These are phyloP conservation scores for Coreoperca whiteheadi DNA, from an alignment of 2,113 vertebrate genomes.

Conservation along the genomic window DNA sequence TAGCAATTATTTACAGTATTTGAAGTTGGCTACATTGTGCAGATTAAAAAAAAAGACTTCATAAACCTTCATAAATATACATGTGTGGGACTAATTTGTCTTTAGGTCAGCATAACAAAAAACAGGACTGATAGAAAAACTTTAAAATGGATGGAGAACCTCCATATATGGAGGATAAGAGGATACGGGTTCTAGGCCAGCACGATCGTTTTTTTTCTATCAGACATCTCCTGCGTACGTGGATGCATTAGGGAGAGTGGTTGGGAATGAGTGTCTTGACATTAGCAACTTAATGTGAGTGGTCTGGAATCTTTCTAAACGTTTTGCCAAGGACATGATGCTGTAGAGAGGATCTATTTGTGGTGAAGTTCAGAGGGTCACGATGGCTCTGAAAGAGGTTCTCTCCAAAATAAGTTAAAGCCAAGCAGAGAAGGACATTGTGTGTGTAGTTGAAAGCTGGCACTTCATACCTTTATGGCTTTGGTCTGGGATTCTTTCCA, in stretches of 20 bases:
- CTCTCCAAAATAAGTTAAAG: conserved; percentile 24
- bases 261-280: conserved; percentile 49
- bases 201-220: conserved; percentile 13
- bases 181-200: conserved; percentile 17
- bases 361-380: conserved; percentile 49
- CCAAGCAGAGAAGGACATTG: conserved; percentile 21
- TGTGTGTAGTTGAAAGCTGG: not conserved
- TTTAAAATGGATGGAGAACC: conserved; percentile 17
- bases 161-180: conserved; percentile 38
- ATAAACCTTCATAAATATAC: conserved; percentile 20
- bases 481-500: conserved; percentile 41
- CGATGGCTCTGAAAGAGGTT: conserved; percentile 21
- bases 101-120: conserved; percentile 6
- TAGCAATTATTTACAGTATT: not conserved
- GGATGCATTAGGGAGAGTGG: conserved; percentile 59
- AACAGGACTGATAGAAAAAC: conserved; percentile 2
- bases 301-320: conserved; percentile 59
- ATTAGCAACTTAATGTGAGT: conserved; percentile 67
- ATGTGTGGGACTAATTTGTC: not conserved
- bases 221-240: conserved; percentile 31
- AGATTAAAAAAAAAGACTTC: conserved; percentile 44
- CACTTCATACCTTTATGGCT: conserved; percentile 4
- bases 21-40: not conserved
- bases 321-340: conserved; percentile 38
- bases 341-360: conserved; percentile 42